These are phyloP conservation scores for Promerops cafer DNA, from an alignment of 2,113 vertebrate species.

Conservation along the genomic window DNA sequence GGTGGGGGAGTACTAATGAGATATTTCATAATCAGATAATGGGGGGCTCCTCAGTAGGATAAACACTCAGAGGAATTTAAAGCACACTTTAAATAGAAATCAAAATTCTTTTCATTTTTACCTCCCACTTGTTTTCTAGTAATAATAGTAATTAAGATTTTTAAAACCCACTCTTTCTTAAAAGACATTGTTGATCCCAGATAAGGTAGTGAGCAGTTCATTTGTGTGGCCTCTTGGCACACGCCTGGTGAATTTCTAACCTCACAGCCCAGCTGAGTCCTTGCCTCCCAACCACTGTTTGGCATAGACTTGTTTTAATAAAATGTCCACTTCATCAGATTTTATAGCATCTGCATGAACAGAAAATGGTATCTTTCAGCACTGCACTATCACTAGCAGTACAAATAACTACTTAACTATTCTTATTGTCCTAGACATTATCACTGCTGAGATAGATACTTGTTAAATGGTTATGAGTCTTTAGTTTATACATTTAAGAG, in stretches of 20 bases:
- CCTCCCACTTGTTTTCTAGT: neutral
- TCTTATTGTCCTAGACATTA: neutral
- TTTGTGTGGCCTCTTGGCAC: neutral
- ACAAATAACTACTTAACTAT: neutral
- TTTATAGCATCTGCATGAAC: neutral
- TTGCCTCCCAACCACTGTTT: neutral
- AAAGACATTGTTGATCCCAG: neutral
- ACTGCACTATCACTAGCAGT: neutral
- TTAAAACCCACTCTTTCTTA: neutral
- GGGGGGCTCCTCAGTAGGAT: neutral
- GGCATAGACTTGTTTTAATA: neutral
- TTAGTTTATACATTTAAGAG: neutral
- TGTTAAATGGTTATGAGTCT: neutral
- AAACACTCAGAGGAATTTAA: neutral
- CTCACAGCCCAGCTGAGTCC: neutral
- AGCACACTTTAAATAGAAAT: neutral
- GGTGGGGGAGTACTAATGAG: neutral
- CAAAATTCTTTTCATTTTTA: neutral
- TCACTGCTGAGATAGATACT: neutral
- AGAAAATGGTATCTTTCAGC: neutral
- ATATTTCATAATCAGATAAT: neutral
- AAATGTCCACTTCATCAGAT: neutral
- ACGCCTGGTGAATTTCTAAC: fast-evolving
- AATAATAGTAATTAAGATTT: neutral
- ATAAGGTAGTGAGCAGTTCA: neutral